phyloP scores from a whole-genome alignment of 2,888 invertebrate species.

The Mallateleia sp. region DNA sequence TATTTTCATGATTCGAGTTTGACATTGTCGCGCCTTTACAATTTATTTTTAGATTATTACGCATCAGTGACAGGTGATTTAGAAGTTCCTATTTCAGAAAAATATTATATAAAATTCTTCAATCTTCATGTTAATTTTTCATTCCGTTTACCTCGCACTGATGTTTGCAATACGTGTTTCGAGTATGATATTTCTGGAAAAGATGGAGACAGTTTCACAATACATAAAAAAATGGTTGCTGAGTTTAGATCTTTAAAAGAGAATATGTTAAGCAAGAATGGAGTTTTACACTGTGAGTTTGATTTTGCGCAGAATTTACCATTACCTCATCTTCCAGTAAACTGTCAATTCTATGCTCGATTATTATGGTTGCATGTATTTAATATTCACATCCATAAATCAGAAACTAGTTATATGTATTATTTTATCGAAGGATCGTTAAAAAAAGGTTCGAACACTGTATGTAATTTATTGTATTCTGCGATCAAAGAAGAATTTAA shows the following conservation, averaged over 20 bases:
- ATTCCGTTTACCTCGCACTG: constrained; percentile 44
- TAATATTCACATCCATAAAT: constrained; percentile 58
- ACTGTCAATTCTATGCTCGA: constrained; percentile 58
- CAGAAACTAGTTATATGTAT: constrained; percentile 56
- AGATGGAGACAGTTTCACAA: too few species aligned
- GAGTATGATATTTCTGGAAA: not conserved
- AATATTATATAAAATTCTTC: constrained; percentile 33
- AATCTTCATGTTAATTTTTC: constrained; percentile 54
- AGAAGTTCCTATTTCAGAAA: constrained; percentile 25
- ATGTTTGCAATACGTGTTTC: constrained; percentile 42
- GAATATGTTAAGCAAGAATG: constrained; percentile 24
- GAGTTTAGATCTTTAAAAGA: constrained; percentile 23
- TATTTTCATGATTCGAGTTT: constrained; percentile 52
- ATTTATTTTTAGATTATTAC: constrained; percentile 39
- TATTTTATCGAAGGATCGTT: constrained; percentile 52
- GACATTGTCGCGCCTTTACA: constrained; percentile 24
- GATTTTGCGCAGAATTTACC: constrained; percentile 64
- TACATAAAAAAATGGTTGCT: too few species aligned
- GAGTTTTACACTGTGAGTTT: constrained; percentile 53
- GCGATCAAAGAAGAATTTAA: constrained; percentile 58
- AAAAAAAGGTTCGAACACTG: constrained; percentile 64
- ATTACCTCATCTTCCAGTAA: constrained; percentile 57
- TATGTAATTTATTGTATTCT: constrained; percentile 49
- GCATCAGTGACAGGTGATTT: constrained; percentile 19
- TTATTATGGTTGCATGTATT: constrained; percentile 67